A percentile compares a stretch with the other conserved stretches of the same genome.
Conservation (phyloP, 2,113 vertebrate genomes). For the Heterochromis multidens region DNA sequence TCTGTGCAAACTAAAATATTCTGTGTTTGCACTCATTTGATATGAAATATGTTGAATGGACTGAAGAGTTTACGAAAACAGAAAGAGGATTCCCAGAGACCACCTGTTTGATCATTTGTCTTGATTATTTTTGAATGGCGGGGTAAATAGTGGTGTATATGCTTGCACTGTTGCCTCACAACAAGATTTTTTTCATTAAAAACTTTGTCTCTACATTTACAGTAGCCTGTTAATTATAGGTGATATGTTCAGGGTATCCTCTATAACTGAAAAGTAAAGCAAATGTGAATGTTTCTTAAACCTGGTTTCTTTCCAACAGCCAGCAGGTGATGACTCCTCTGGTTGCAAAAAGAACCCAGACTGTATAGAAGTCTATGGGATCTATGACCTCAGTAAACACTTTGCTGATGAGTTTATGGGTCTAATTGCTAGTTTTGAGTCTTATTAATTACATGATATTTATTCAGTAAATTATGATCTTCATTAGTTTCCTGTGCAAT, state of each 20-base stretch:
- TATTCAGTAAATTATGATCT: too few relatives aligned
- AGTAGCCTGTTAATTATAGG: not conserved
- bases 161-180: not conserved
- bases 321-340: not conserved
- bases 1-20: not conserved
- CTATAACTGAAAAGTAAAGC: not conserved
- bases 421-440: too few relatives aligned
- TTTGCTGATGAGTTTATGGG: too few relatives aligned
- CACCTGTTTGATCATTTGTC: not conserved
- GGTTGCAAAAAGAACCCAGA: too few relatives aligned
- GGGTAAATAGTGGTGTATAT: not conserved
- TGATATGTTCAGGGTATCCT: not conserved
- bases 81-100: not conserved
- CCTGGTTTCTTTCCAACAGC: not conserved
- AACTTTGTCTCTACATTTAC: too few relatives aligned
- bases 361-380: not conserved
- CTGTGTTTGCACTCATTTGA: not conserved
- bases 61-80: not conserved
- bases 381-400: not conserved
- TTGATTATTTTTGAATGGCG: not conserved
- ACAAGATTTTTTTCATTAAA: too few relatives aligned
- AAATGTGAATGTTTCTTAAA: not conserved
- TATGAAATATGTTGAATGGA: not conserved
- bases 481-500: too few relatives aligned
- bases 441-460: too few relatives aligned